A percentile compares a stretch with the other conserved stretches of the same genome.
These are phyloP conservation scores for Atethmia centrago DNA, from an alignment of 2,888 invertebrate species.

Conservation along the genomic window DNA sequence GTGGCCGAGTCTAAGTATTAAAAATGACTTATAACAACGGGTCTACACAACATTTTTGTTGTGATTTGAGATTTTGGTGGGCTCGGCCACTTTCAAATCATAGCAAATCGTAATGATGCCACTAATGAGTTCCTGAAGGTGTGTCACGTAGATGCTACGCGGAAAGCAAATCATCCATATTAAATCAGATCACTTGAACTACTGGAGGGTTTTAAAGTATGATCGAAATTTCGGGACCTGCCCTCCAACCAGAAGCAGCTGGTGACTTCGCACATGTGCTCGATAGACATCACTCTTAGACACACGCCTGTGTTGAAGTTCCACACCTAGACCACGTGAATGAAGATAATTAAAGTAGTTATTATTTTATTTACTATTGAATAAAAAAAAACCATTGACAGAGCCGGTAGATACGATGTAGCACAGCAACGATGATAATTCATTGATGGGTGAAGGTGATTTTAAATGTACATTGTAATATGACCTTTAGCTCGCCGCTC, in stretches of 20 bases:
- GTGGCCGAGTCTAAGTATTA: not conserved
- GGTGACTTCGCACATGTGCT: constrained; percentile 91
- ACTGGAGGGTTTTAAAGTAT: not conserved
- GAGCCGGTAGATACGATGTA: too few relatives aligned
- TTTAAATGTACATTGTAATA: too few relatives aligned
- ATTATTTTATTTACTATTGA: too few relatives aligned
- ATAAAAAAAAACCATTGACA: too few relatives aligned
- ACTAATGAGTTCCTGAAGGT: not conserved
- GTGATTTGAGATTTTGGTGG: not conserved
- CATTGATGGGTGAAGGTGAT: too few relatives aligned
- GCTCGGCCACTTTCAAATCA: not conserved
- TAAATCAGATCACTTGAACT: not conserved
- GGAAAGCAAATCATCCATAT: not conserved
- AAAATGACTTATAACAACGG: not conserved
- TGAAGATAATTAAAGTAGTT: too few relatives aligned
- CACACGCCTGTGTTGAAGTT: constrained; percentile 95
- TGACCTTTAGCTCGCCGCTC: too few relatives aligned
- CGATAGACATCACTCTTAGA: constrained; percentile 92
- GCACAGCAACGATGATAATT: too few relatives aligned
- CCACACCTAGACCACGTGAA: constrained; percentile 95
- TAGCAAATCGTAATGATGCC: not conserved
- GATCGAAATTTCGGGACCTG: constrained; percentile 74
- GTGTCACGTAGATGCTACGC: too few relatives aligned
- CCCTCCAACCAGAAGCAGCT: constrained; percentile 91
- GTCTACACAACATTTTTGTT: not conserved